Conservation (phyloP, 2,797 vertebrate species). For the Gallinago nigripennis region DNA sequence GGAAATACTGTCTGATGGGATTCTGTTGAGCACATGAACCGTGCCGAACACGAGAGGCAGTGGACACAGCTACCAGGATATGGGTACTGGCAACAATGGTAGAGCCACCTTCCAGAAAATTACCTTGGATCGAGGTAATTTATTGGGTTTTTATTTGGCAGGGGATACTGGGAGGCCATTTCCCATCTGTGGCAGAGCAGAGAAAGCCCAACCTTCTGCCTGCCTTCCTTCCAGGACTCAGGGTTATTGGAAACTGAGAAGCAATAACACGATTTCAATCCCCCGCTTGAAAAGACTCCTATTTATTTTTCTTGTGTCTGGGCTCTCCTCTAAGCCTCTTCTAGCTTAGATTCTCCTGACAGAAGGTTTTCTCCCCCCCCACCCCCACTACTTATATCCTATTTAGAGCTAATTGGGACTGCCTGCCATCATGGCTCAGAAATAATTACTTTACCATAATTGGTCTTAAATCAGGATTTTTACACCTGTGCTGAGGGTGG, state of each 20-base stretch:
- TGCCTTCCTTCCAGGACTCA: not conserved
- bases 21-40: not conserved
- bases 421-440: not conserved
- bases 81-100: not conserved
- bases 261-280: not conserved
- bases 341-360: not conserved
- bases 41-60: not conserved
- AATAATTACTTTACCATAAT: slow-evolving; percentile 47
- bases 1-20: not conserved
- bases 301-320: not conserved
- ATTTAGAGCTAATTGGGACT: slow-evolving; percentile 24
- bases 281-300: not conserved
- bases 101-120: not conserved
- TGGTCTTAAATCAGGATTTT: slow-evolving; percentile 24
- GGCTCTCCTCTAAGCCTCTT: not conserved
- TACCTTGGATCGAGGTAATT: not conserved
- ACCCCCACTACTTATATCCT: not conserved
- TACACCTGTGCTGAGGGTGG: not conserved
- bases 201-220: not conserved
- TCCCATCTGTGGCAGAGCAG: not conserved
- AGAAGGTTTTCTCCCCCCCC: not conserved
- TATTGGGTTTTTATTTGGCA: not conserved
- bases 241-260: not conserved
- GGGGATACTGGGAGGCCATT: not conserved
- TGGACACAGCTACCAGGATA: rapidly evolving